Conservation (phyloP, 2,113 vertebrate species). For the Passer montanus region DNA sequence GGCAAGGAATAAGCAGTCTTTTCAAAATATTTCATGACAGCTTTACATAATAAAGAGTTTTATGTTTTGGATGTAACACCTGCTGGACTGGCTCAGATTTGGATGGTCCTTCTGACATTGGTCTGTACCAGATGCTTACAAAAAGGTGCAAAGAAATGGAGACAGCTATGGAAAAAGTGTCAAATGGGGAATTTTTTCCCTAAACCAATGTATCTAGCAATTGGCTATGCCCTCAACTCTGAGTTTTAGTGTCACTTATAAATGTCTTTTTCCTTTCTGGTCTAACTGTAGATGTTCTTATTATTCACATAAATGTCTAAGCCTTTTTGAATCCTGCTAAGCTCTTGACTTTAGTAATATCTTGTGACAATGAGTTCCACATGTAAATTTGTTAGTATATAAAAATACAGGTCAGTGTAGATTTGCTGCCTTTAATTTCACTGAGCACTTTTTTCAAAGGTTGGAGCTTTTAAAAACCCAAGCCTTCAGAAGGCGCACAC, state of each 20-base stretch:
- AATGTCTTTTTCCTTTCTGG: conserved; percentile 36
- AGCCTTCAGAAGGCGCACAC: not conserved
- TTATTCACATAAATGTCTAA: conserved; percentile 54
- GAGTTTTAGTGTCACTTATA: conserved; percentile 25
- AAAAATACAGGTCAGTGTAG: conserved; percentile 20
- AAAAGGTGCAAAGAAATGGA: not conserved
- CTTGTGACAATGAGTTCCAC: conserved; percentile 54
- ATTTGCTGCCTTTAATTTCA: conserved; percentile 55
- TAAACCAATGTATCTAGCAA: not conserved
- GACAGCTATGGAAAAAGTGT: not conserved
- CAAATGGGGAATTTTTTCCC: not conserved
- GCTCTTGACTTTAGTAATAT: conserved; percentile 47
- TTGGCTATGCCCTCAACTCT: not conserved
- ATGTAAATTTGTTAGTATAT: conserved; percentile 52
- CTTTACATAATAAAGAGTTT: conserved; percentile 25
- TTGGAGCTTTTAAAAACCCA: not conserved
- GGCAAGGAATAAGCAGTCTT: not conserved
- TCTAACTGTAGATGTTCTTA: conserved; percentile 47
- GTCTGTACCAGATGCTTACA: not conserved
- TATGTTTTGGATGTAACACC: conserved; percentile 24
- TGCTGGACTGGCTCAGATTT: conserved; percentile 23
- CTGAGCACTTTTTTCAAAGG: not conserved
- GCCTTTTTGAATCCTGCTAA: conserved; percentile 52
- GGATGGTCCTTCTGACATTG: not conserved
- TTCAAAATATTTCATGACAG: conserved; percentile 33